Evolutionary conservation across 2,888 invertebrate species (phyloP), one percentile per base, ranked within the genome.

Genomic region (Tipula vernalis): DNA sequence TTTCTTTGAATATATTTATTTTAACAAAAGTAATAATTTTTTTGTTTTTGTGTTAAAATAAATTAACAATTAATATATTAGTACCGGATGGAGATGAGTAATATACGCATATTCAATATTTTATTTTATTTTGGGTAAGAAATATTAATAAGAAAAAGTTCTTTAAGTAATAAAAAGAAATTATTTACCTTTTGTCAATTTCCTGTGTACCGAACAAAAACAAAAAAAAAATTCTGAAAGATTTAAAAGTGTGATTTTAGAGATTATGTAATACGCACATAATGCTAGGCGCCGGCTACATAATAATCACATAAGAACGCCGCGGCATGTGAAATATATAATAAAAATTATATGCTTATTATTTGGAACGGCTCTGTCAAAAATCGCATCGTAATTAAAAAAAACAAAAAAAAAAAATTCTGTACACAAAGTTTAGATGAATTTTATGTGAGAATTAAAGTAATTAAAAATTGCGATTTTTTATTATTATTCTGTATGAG

Each of bases 1-100:
- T 71, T 71, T 71, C 71, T 71, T 71, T 71, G 71, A 71, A 71
- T 71, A 71, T 71, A 71, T 71, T 71, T 71, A 71, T 71, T 71
- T 71, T 71, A 71, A 71, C 71, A 71, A 71, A 71, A 71, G 71
- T 71, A 71, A 71, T 71, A 71, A 71, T 71, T 71, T 71, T 71
- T 71, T 71, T 71, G 71, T 71, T 28, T 71, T 71, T 71, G 71
- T 71, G 71, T 71, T 71, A 71, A 71, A 71, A 71, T 71, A 71
- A 71, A 71, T 71, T 71, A 71, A 71, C 71, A 71, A 71, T 71
- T 71, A 71, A 71, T 71, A 71, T 71, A 71, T 71, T 71, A 71
- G 71, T 71, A 71, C 71, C 71, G 71, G 71, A 71, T 71, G 71
- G 13, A 71, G 71, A 71, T 71, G 71, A 71, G 71, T 71, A 71